These are phyloP conservation scores for Eupeodes luniger DNA, from an alignment of 2,888 invertebrate species.

Conservation along the genomic window DNA sequence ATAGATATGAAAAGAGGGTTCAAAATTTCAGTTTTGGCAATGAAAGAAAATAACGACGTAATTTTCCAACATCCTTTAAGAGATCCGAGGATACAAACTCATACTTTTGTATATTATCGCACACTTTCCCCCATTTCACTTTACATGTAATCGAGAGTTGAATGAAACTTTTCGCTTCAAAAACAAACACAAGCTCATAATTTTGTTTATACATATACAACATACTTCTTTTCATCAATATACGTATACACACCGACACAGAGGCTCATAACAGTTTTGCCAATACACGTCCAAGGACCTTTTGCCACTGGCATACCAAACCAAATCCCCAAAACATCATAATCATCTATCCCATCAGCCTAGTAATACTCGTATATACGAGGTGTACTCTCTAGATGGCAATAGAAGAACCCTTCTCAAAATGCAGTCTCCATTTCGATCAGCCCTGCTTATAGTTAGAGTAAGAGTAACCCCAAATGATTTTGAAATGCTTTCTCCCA, in stretches of 20 bases:
- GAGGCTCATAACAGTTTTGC: conserved; percentile 21
- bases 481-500: conserved; percentile 13
- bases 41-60: conserved; percentile 69
- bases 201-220: background rate
- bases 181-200: background rate
- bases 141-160: conserved; percentile 25
- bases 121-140: conserved; percentile 28
- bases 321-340: conserved; percentile 61
- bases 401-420: conserved; percentile 37
- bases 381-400: background rate
- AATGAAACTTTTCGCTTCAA: conserved; percentile 55
- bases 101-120: background rate
- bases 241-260: conserved; percentile 4
- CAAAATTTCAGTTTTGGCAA: conserved; percentile 57
- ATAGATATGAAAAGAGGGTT: background rate
- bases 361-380: no score
- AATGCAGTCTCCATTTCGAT: conserved; percentile 38
- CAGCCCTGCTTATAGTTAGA: background rate
- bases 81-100: conserved; percentile 13
- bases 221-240: background rate
- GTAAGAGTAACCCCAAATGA: background rate
- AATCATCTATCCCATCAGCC: conserved; percentile 59
- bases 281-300: conserved; percentile 64
- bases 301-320: conserved; percentile 39
- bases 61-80: conserved; percentile 33